These are phyloP conservation scores for Centropristis striata DNA, from an alignment of 2,113 vertebrate genomes.

Conservation along the genomic window DNA sequence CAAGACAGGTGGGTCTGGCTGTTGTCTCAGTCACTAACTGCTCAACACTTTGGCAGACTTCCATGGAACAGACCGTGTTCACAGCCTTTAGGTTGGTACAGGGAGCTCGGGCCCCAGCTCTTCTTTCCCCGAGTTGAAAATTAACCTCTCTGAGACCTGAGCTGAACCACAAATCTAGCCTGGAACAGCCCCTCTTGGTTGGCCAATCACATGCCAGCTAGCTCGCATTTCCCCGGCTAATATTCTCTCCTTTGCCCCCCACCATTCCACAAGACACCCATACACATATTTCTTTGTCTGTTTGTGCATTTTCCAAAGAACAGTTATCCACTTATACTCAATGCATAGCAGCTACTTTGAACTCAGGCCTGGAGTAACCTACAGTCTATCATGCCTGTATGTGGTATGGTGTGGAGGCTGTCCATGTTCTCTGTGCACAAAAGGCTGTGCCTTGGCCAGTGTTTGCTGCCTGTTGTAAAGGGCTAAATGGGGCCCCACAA, in stretches of 20 bases:
- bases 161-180: conserved; percentile 55
- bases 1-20: conserved; percentile 3
- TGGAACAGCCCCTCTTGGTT: conserved; percentile 66
- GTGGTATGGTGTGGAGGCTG: conserved; percentile 40
- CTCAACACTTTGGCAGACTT: not conserved
- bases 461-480: conserved; percentile 72
- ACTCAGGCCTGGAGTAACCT: conserved; percentile 30
- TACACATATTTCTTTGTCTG: conserved; percentile 55
- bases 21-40: conserved; percentile 25
- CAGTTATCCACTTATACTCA: conserved; percentile 61
- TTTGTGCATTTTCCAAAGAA: conserved; percentile 52
- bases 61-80: not conserved
- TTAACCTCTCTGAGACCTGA: conserved; percentile 65
- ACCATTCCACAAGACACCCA: conserved; percentile 29
- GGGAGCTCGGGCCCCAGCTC: conserved; percentile 28
- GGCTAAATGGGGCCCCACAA: conserved; percentile 65
- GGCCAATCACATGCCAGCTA: conserved; percentile 63
- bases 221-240: conserved; percentile 40
- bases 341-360: conserved; percentile 52
- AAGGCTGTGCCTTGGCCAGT: conserved; percentile 53
- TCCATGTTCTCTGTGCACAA: conserved; percentile 48
- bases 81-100: conserved; percentile 19
- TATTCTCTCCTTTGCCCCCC: conserved; percentile 16
- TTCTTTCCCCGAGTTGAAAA: conserved; percentile 60
- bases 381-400: conserved; percentile 23